A percentile compares a stretch with the other conserved stretches of the same genome.
phyloP scores from a whole-genome alignment of 2,888 invertebrate genomes.

The Cremastobaeus sp. region DNA sequence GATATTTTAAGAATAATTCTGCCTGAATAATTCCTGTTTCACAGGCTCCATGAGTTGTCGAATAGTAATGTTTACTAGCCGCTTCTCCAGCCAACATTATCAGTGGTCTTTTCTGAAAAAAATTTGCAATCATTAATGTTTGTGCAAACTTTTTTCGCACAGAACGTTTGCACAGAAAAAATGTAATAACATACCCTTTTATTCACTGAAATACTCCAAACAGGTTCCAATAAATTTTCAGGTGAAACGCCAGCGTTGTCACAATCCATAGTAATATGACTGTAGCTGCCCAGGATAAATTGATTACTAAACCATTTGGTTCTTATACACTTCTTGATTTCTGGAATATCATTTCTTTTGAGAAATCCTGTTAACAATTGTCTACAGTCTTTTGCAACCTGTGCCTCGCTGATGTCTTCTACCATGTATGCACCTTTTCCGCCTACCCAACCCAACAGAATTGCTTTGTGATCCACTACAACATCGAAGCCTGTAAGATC shows the following conservation, averaged over 20 bases:
- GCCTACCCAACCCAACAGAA: constrained; percentile 84
- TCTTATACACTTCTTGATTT: constrained; percentile 78
- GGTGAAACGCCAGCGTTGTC: constrained; percentile 78
- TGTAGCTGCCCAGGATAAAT: constrained; percentile 81
- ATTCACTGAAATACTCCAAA: constrained; percentile 71
- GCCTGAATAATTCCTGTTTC: constrained; percentile 81
- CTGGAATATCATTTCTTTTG: constrained; percentile 78
- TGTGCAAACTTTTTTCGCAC: background rate
- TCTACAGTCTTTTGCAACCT: constrained; percentile 80
- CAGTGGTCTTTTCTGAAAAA: constrained; percentile 77
- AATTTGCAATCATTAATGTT: background rate
- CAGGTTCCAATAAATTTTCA: constrained; percentile 77
- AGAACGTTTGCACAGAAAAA: background rate
- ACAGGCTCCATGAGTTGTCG: constrained; percentile 85
- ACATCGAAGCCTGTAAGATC: constrained; percentile 84
- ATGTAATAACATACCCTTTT: constrained; percentile 62
- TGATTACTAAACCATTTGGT: constrained; percentile 81
- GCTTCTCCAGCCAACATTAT: constrained; percentile 84
- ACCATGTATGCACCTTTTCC: constrained; percentile 81
- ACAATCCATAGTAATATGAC: constrained; percentile 80
- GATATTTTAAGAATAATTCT: constrained; percentile 73
- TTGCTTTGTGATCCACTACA: constrained; percentile 76
- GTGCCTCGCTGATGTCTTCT: constrained; percentile 80
- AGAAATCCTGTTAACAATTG: constrained; percentile 80
- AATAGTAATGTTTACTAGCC: constrained; percentile 81